Base-by-base conservation (phyloP, 1,140 invertebrate species). In the Aplysia californica region DNA sequence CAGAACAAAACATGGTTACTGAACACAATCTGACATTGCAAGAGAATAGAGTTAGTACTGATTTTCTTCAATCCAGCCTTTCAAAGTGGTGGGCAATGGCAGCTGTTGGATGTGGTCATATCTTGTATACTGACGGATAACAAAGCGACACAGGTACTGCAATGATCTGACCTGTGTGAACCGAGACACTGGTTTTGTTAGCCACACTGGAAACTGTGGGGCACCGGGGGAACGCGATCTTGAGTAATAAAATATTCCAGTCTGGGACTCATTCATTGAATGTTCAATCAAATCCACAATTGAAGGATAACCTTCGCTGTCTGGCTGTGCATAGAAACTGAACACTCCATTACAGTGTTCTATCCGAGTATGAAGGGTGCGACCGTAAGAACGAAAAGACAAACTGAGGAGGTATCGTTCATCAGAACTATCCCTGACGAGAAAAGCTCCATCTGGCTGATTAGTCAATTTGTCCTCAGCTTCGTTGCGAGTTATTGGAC, bases 181-280 rank as follows among this genome's bases (percentile, higher is more conserved):
- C 73, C 94, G 90, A 65, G 94, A 95, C 18, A 95, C 91, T 26
- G 95, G 94, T 86, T 94, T 94, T 41, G 93, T 94, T n/a, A 95
- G 87, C 70, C 93, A 91, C 39, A 95, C 94, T 26, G 93, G 93
- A 87, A 93, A 94, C 68, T 93, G 92, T 31, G 93, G 93, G 77
- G 92, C 91, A 81, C 92, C 92, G 21, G 93, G 93, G 73, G 92
- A 92, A 35, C 92, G 90, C 15, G 93, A 90, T 82, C 93, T 91
- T 1, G 93, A 94, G 85, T 95, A 94, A 87, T 94, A 94, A 85
- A 94, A 94, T n/a, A 94, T 92, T 41, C 93, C 92, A 20, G 92
- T 91, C 77, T 93, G 92, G 68, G 94, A 94, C 81, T 92, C 92
- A 84, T 91, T 91, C 90, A 94, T 92, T 10, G 93, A 94, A 83